These are phyloP conservation scores for Eutrigla gurnardus DNA, from an alignment of 2,797 vertebrate genomes.

Conservation along the genomic window DNA sequence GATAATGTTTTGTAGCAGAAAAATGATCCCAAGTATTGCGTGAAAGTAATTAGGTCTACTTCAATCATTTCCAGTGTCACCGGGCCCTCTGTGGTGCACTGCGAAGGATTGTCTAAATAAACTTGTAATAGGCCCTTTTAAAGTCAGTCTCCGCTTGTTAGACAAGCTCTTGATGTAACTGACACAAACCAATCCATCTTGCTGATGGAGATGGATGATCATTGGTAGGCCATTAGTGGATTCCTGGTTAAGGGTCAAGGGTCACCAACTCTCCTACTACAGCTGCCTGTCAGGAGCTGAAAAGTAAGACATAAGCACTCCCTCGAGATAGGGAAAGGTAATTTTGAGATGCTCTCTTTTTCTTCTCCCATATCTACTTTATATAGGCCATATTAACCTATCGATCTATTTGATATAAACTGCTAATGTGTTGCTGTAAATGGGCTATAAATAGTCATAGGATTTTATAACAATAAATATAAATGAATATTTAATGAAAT, in stretches of 20 bases:
- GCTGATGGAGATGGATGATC: slow-evolving; percentile 68
- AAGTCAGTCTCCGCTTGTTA: slow-evolving; percentile 32
- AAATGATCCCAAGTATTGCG: slow-evolving; percentile 45
- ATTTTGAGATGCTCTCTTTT: slow-evolving; percentile 23
- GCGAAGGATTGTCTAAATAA: slow-evolving; percentile 50
- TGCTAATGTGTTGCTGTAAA: neutral
- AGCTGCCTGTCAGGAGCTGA: slow-evolving; percentile 54
- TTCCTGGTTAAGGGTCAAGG: slow-evolving; percentile 44
- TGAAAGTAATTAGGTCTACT: slow-evolving; percentile 46
- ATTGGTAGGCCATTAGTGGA: slow-evolving; percentile 52
- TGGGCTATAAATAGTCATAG: neutral
- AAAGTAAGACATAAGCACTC: slow-evolving; percentile 45
- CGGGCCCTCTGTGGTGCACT: slow-evolving; percentile 25
- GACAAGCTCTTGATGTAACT: slow-evolving; percentile 37
- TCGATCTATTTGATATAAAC: neutral
- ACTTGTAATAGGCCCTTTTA: slow-evolving; percentile 43
- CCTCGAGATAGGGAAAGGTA: neutral
- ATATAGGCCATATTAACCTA: neutral
- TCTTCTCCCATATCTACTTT: neutral
- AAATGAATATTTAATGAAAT: neutral
- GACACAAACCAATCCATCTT: slow-evolving; percentile 64
- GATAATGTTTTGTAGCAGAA: slow-evolving; percentile 56
- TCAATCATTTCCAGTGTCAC: slow-evolving; percentile 38
- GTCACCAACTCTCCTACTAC: slow-evolving; percentile 42
- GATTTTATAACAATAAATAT: neutral